A percentile compares a stretch with the other conserved stretches of the same genome.
These are phyloP conservation scores for Drosophila pseudoananassae DNA, from an alignment of 1,140 invertebrate species.

Conservation along the genomic window DNA sequence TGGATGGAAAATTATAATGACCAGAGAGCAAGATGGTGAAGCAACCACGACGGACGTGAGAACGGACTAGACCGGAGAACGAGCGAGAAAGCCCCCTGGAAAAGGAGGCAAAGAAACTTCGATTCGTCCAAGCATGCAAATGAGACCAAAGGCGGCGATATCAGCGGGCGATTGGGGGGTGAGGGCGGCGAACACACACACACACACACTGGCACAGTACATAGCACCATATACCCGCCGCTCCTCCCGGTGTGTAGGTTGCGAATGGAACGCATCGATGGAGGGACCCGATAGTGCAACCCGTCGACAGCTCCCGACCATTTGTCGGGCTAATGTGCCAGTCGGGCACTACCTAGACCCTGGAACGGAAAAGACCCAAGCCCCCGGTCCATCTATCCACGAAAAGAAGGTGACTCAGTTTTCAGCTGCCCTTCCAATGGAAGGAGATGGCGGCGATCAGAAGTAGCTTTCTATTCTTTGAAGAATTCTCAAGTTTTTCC, in stretches of 20 bases:
- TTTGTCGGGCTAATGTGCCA: constrained; percentile 4
- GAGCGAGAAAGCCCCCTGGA: background rate
- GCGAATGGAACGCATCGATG: constrained; percentile 48
- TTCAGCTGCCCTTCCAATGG: too few species aligned
- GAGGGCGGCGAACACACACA: background rate
- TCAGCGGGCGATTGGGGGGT: too few species aligned
- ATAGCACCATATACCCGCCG: background rate
- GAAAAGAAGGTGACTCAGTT: constrained; percentile 3
- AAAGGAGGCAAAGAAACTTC: constrained; percentile 20
- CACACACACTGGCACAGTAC: background rate
- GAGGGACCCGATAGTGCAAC: constrained; percentile 58
- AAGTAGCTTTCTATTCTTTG: too few species aligned
- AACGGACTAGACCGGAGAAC: constrained; percentile 9
- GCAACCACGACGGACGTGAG: constrained; percentile 61
- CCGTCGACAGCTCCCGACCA: constrained; percentile 47
- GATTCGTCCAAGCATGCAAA: constrained; percentile 69
- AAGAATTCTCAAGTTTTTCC: too few species aligned
- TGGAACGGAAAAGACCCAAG: too few species aligned
- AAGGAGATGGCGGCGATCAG: background rate
- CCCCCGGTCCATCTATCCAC: background rate
- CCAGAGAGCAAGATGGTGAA: constrained; percentile 34
- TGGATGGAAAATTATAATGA: constrained; percentile 66
- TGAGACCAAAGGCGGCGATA: constrained; percentile 19
- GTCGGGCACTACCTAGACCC: background rate
- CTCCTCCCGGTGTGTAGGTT: background rate